These are phyloP conservation scores for Ceyx cyanopectus DNA, from an alignment of 2,113 vertebrate species.

Conservation along the genomic window DNA sequence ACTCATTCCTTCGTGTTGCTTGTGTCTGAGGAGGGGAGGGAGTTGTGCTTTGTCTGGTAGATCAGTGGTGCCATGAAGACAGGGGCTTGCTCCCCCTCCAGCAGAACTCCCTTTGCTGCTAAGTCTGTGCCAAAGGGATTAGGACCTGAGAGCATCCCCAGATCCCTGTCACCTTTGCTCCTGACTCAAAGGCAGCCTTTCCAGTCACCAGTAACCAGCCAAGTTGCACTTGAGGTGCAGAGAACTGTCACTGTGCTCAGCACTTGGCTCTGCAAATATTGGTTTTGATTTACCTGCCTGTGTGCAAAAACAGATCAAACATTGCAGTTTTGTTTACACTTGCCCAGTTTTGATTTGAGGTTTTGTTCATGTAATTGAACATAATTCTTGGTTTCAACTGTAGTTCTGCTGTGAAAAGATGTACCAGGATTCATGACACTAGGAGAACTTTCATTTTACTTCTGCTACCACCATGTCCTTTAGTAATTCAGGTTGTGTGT, in stretches of 20 bases:
- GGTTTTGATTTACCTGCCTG: not conserved
- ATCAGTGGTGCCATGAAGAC: not conserved
- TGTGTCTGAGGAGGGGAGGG: not conserved
- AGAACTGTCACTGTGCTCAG: not conserved
- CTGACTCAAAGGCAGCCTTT: not conserved
- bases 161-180: accelerated
- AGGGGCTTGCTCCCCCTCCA: accelerated
- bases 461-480: not conserved
- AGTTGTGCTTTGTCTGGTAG: not conserved
- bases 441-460: not conserved
- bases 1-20: not conserved
- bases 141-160: not conserved
- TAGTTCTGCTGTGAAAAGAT: not conserved
- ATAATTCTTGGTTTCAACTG: not conserved
- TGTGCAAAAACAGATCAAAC: not conserved
- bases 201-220: not conserved
- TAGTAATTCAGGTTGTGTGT: not conserved
- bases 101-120: not conserved
- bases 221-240: not conserved
- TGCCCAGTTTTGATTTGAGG: not conserved
- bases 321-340: not conserved
- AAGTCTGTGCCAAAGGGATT: not conserved
- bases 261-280: too few relatives aligned
- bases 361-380: not conserved
- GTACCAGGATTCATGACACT: not conserved